A percentile compares a stretch with the other conserved stretches of the same genome.
Conservation (phyloP, 1,140 invertebrate genomes). For the Onthophagus taurus region DNA sequence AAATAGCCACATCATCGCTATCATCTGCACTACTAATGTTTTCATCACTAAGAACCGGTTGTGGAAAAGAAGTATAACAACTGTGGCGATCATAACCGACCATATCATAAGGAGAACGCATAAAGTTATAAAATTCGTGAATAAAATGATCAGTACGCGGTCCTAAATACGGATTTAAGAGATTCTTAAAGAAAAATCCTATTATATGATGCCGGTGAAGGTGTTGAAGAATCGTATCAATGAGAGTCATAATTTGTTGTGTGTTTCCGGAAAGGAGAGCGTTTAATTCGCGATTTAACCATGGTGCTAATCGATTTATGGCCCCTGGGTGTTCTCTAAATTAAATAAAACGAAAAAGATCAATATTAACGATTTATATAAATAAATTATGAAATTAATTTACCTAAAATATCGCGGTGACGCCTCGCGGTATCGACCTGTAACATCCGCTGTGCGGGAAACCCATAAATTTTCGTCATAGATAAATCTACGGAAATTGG, state of each 20-base stretch:
- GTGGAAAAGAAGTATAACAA: conserved; percentile 29
- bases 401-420: conserved; percentile 66
- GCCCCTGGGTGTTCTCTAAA: conserved; percentile 64
- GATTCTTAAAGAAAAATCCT: conserved; percentile 58
- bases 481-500: conserved; percentile 51
- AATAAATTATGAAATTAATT: conserved; percentile 13
- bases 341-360: conserved; percentile 29
- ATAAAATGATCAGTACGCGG: conserved; percentile 69
- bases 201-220: conserved; percentile 60
- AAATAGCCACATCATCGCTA: conserved; percentile 12
- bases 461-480: conserved; percentile 74
- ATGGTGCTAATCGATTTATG: conserved; percentile 71
- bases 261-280: conserved; percentile 53
- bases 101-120: conserved; percentile 75
- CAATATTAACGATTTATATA: neutral
- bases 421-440: conserved; percentile 58
- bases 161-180: conserved; percentile 48
- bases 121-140: conserved; percentile 82
- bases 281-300: conserved; percentile 78
- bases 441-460: conserved; percentile 50
- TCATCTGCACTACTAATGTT: conserved; percentile 16
- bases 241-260: conserved; percentile 52
- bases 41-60: conserved; percentile 15
- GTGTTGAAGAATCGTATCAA: conserved; percentile 59
- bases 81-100: conserved; percentile 57